Percentiles rank a stretch among this genome's conserved stretches.
phyloP scores from a whole-genome alignment of 2,888 invertebrate genomes.

The Subacronicta megacephala region DNA sequence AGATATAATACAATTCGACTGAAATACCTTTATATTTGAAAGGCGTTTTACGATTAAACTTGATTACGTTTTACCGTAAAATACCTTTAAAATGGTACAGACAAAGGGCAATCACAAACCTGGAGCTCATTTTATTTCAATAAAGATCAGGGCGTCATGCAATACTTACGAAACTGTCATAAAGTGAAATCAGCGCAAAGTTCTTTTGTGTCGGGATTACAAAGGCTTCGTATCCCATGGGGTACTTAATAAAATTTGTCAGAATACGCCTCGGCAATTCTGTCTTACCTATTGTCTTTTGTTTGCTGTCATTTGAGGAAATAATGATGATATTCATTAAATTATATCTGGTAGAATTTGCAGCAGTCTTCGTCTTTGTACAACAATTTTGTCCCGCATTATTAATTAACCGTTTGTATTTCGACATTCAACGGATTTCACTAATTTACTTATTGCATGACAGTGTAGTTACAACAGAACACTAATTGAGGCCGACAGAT shows the following conservation, averaged over 20 bases:
- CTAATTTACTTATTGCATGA: constrained; percentile 51
- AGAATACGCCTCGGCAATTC: constrained; percentile 32
- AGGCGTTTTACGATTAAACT: too few relatives aligned
- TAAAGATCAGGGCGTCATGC: constrained; percentile 28
- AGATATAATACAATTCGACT: too few relatives aligned
- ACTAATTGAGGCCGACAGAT: constrained; percentile 19
- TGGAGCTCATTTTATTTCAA: constrained; percentile 26
- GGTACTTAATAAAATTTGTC: constrained; percentile 43
- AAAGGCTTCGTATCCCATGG: constrained; percentile 36
- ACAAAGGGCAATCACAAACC: constrained; percentile 35
- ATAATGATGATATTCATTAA: constrained; percentile 51
- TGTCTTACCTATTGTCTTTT: constrained; percentile 21
- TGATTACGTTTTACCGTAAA: too few relatives aligned
- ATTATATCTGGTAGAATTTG: constrained; percentile 38
- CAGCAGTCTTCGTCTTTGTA: constrained; percentile 26
- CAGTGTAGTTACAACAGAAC: constrained; percentile 22
- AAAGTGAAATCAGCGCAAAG: constrained; percentile 36
- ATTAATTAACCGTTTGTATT: constrained; percentile 58
- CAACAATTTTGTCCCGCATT: constrained; percentile 38
- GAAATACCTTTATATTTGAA: background rate
- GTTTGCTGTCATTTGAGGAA: constrained; percentile 39
- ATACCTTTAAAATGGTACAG: constrained; percentile 13
- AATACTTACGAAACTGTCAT: constrained; percentile 31
- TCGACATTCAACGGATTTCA: constrained; percentile 39
- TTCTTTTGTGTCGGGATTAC: constrained; percentile 36